phyloP scores from a whole-genome alignment of 2,113 vertebrate species.

The Conger conger region DNA sequence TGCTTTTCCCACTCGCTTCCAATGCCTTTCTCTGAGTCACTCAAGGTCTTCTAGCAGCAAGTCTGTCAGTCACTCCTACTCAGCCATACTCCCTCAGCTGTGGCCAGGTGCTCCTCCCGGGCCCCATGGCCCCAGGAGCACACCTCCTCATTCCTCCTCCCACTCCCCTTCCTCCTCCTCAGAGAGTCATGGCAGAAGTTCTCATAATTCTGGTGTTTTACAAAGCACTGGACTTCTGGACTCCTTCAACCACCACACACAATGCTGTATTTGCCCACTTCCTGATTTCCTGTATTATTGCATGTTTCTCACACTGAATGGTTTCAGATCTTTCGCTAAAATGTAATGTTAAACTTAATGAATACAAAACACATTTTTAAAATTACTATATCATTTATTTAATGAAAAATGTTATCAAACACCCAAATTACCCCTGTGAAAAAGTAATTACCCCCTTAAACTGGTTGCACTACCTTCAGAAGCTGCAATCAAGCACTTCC shows the following conservation, averaged over 20 bases:
- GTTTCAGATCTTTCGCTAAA: too few relatives aligned
- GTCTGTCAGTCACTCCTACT: constrained; percentile 77
- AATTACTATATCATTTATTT: too few relatives aligned
- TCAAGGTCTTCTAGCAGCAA: constrained; percentile 85
- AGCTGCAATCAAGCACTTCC: too few relatives aligned
- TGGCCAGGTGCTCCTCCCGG: constrained; percentile 64
- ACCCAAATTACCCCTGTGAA: too few relatives aligned
- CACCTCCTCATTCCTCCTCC: constrained; percentile 78
- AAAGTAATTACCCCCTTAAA: too few relatives aligned
- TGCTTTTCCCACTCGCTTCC: constrained; percentile 77
- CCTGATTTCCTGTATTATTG: not conserved
- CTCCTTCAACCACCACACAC: not conserved
- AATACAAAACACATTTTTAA: too few relatives aligned
- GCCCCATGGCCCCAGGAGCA: constrained; percentile 69
- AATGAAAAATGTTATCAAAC: too few relatives aligned
- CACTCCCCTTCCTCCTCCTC: constrained; percentile 79
- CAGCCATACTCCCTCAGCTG: constrained; percentile 79
- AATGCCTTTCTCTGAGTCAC: constrained; percentile 82
- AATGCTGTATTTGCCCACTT: not conserved
- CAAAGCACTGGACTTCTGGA: not conserved
- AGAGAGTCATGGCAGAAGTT: constrained; percentile 81
- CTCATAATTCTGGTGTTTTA: not conserved
- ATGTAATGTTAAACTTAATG: too few relatives aligned
- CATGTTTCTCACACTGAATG: too few relatives aligned
- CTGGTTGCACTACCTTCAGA: too few relatives aligned